These are phyloP conservation scores for Aplidium turbinatum DNA, from an alignment of 23 tunicate genomes.

Conservation along the genomic window DNA sequence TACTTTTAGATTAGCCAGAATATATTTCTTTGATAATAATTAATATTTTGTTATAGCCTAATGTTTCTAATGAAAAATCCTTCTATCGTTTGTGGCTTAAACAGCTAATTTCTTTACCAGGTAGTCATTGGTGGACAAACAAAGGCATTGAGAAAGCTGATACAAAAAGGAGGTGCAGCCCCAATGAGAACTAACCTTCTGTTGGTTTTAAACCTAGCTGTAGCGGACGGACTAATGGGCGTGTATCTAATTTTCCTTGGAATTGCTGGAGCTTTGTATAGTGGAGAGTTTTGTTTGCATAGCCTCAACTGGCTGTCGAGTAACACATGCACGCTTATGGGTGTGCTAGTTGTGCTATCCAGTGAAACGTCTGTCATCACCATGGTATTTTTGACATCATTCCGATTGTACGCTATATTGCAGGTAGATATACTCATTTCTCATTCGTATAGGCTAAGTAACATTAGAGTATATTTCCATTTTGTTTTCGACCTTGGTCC, in stretches of 20 bases:
- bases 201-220: slow-evolving; percentile 48
- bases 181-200: slow-evolving; percentile 35
- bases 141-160: no score
- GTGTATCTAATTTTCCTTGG: slow-evolving; percentile 42
- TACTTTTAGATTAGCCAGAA: no score
- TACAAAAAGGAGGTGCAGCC: no score
- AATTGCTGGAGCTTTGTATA: slow-evolving; percentile 21
- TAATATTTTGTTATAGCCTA: no score
- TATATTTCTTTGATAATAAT: no score
- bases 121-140: no score
- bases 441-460: no score
- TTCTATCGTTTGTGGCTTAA: no score
- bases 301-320: slow-evolving; percentile 32
- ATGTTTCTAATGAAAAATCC: no score
- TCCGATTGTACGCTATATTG: slow-evolving; percentile 27
- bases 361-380: slow-evolving; percentile 63
- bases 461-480: no score
- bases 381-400: slow-evolving; percentile 21
- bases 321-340: slow-evolving; percentile 34
- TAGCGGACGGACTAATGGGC: slow-evolving; percentile 59
- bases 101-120: no score
- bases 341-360: slow-evolving; percentile 52
- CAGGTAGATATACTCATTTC: slow-evolving; percentile 29
- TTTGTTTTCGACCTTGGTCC: no score
- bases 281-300: slow-evolving; percentile 38